These are phyloP conservation scores for Hyles lineata DNA, from an alignment of 2,888 invertebrate species.

Conservation along the genomic window DNA sequence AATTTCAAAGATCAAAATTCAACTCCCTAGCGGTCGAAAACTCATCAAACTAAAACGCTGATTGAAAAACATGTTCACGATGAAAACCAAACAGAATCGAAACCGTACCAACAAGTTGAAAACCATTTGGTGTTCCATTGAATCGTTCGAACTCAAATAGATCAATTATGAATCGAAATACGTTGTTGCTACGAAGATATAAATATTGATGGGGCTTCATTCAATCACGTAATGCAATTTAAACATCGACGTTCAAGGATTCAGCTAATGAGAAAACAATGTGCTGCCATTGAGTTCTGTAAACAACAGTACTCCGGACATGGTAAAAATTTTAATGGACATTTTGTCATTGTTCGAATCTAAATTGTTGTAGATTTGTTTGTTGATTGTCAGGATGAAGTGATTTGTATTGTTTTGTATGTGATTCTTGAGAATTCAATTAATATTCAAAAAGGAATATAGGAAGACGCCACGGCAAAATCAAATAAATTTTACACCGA, in stretches of 20 bases:
- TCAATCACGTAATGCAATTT: constrained; percentile 30
- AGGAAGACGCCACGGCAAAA: no score
- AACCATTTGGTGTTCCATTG: not conserved
- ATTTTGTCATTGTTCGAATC: not conserved
- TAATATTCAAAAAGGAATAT: no score
- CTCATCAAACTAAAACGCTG: not conserved
- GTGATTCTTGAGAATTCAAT: not conserved
- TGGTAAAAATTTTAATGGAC: constrained; percentile 11
- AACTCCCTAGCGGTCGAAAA: not conserved
- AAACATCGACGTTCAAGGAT: constrained; percentile 30
- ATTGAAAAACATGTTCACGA: constrained; percentile 1
- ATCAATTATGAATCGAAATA: constrained; percentile 22
- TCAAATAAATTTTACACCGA: no score
- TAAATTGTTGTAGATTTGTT: not conserved
- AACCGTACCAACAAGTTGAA: not conserved
- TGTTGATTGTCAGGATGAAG: not conserved
- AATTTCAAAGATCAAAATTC: not conserved
- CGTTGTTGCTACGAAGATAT: constrained; percentile 22
- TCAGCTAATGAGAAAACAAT: constrained; percentile 32
- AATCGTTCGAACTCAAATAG: not conserved
- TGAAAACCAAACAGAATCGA: not conserved
- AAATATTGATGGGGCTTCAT: constrained; percentile 31
- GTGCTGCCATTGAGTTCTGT: not conserved
- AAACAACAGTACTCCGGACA: constrained; percentile 9
- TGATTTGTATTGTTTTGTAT: not conserved